These are phyloP conservation scores for Ruditapes philippinarum DNA, from an alignment of 1,140 invertebrate species.

Conservation along the genomic window DNA sequence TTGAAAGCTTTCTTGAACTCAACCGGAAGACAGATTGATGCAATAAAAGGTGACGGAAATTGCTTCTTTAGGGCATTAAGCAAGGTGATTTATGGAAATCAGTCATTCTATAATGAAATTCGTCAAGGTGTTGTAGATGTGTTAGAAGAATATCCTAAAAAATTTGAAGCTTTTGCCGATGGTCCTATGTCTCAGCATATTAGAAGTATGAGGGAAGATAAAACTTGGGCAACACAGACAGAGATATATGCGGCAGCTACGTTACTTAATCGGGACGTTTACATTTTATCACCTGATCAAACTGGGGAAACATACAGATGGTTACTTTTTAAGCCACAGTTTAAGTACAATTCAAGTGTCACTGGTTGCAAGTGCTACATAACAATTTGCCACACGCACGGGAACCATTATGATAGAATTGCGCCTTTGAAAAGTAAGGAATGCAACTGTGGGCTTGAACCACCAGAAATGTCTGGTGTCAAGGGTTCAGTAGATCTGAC, in stretches of 20 bases:
- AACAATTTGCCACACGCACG: conserved; percentile 81
- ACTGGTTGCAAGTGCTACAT: conserved; percentile 74
- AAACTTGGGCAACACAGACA: conserved; percentile 81
- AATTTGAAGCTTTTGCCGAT: conserved; percentile 82
- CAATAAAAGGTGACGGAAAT: conserved; percentile 84
- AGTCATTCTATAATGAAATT: conserved; percentile 79
- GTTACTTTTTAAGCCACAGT: conserved; percentile 77
- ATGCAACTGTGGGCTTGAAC: conserved; percentile 76
- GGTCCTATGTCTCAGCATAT: conserved; percentile 74
- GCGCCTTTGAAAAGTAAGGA: conserved; percentile 59
- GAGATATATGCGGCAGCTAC: conserved; percentile 84
- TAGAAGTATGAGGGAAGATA: conserved; percentile 72
- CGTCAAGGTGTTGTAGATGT: conserved; percentile 80
- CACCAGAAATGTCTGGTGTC: conserved; percentile 71
- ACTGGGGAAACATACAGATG: conserved; percentile 77
- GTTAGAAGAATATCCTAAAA: conserved; percentile 74
- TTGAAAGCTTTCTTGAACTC: conserved; percentile 51
- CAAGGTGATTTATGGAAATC: conserved; percentile 80
- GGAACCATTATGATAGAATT: conserved; percentile 81
- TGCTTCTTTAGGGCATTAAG: conserved; percentile 84
- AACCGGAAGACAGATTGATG: conserved; percentile 76
- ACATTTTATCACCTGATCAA: conserved; percentile 80
- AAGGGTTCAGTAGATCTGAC: conserved; percentile 73
- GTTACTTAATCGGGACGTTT: conserved; percentile 79
- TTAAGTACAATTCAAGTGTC: conserved; percentile 59